Evolutionary conservation across 2,888 invertebrate species (phyloP).

Genomic region (Agrotis ipsilon): DNA sequence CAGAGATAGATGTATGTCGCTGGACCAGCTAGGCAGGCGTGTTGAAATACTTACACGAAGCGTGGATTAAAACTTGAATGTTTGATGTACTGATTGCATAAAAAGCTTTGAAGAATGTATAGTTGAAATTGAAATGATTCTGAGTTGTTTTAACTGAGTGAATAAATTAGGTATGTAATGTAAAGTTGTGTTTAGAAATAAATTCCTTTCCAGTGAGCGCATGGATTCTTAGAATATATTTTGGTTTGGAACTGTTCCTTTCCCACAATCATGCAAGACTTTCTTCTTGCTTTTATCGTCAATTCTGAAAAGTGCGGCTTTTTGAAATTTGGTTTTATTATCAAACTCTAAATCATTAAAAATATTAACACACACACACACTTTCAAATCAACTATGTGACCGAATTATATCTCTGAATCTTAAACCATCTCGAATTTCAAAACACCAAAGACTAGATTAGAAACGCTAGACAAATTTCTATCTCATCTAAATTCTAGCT

Average conservation of each 20-base stretch:
- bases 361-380: no score
- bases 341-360: no score
- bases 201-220: conserved; percentile 35
- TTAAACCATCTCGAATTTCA: not conserved
- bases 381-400: no score
- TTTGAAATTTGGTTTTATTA: no score
- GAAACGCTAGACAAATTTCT: no score
- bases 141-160: conserved; percentile 44
- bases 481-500: no score
- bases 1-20: conserved; percentile 64
- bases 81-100: conserved; percentile 78
- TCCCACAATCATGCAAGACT: not conserved
- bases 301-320: not conserved
- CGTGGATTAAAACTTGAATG: conserved; percentile 87
- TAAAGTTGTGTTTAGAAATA: conserved; percentile 37
- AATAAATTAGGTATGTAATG: conserved; percentile 53
- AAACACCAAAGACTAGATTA: not conserved
- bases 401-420: no score
- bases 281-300: not conserved
- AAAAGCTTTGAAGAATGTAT: conserved; percentile 61
- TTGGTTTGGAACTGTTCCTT: not conserved
- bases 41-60: conserved; percentile 89
- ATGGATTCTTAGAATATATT: conserved; percentile 21
- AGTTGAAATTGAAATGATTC: conserved; percentile 52
- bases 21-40: conserved; percentile 77